phyloP scores from a whole-genome alignment of 2,888 invertebrate genomes.

The Steinernema carpocapsae region DNA sequence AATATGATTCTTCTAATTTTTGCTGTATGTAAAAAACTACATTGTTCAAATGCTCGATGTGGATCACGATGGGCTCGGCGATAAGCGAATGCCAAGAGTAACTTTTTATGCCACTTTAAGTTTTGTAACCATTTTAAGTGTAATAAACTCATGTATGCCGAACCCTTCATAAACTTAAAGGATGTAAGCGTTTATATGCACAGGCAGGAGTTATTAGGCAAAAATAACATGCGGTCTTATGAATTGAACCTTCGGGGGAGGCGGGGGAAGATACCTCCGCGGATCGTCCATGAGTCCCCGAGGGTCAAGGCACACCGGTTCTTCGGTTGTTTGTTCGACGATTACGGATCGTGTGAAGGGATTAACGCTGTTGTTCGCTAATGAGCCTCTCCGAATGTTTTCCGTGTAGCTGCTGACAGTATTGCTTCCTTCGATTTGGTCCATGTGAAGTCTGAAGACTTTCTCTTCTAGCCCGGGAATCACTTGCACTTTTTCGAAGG shows the following conservation, averaged over 20 bases:
- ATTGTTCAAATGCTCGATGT: neutral
- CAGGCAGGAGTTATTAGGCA: neutral
- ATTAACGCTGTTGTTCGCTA: slow-evolving; percentile 9
- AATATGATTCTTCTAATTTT: neutral
- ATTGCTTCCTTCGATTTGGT: slow-evolving; percentile 13
- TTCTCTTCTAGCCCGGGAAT: slow-evolving; percentile 41
- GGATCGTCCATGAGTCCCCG: slow-evolving; percentile 22
- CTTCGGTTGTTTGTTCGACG: neutral
- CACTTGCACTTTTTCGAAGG: slow-evolving; percentile 38
- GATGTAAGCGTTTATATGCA: too few species aligned
- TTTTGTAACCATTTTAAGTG: neutral
- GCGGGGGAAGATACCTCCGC: neutral
- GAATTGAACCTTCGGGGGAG: neutral
- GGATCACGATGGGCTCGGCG: too few species aligned
- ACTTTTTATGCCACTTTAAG: too few species aligned
- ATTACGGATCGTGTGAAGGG: neutral
- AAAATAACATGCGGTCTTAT: slow-evolving; percentile 15
- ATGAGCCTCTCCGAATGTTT: neutral
- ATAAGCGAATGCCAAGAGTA: too few species aligned
- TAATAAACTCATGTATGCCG: neutral
- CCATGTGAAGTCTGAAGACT: slow-evolving; percentile 7
- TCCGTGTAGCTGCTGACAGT: neutral
- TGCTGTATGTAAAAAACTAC: neutral
- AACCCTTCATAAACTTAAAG: too few species aligned
- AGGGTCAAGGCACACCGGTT: slow-evolving; percentile 20